A percentile compares a stretch with the other conserved stretches of the same genome.
Conservation (phyloP, 2,797 vertebrate genomes). For the Myripristis jacobus region DNA sequence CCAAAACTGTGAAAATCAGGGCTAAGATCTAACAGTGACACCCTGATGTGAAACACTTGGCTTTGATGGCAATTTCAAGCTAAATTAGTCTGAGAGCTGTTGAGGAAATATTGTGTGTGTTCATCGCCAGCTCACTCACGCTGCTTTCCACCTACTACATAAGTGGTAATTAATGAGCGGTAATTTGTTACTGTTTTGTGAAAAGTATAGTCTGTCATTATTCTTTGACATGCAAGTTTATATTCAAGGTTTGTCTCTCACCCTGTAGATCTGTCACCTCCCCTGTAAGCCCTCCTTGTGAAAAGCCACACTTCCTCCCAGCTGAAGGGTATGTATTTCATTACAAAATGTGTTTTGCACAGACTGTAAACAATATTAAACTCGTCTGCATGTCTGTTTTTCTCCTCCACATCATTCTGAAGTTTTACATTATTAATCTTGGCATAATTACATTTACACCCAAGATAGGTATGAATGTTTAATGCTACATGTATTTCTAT, state of each 20-base stretch:
- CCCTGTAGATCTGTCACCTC: constrained; percentile 42
- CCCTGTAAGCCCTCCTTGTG: constrained; percentile 22
- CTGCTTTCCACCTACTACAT: neutral
- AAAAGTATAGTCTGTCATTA: neutral
- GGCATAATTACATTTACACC: neutral
- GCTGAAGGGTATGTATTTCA: constrained; percentile 41
- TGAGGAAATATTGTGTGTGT: neutral
- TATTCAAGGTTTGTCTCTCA: constrained; percentile 19
- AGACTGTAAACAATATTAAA: constrained; percentile 4
- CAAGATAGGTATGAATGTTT: constrained; percentile 10
- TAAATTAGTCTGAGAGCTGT: constrained; percentile 1
- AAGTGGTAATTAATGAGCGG: neutral
- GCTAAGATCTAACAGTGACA: neutral
- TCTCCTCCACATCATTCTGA: constrained; percentile 11
- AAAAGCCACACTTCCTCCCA: constrained; percentile 12
- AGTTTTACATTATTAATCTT: neutral
- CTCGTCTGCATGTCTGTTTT: neutral
- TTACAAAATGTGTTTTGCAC: constrained; percentile 15
- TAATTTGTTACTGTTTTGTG: constrained; percentile 11
- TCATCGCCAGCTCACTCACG: neutral
- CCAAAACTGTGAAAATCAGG: neutral
- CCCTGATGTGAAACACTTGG: neutral
- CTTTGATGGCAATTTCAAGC: neutral
- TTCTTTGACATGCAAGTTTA: constrained; percentile 6
- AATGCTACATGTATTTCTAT: neutral